A percentile compares a stretch with the other conserved stretches of the same genome.
Conservation (phyloP, 2,797 vertebrate genomes). For the Sebastes iracundus region DNA sequence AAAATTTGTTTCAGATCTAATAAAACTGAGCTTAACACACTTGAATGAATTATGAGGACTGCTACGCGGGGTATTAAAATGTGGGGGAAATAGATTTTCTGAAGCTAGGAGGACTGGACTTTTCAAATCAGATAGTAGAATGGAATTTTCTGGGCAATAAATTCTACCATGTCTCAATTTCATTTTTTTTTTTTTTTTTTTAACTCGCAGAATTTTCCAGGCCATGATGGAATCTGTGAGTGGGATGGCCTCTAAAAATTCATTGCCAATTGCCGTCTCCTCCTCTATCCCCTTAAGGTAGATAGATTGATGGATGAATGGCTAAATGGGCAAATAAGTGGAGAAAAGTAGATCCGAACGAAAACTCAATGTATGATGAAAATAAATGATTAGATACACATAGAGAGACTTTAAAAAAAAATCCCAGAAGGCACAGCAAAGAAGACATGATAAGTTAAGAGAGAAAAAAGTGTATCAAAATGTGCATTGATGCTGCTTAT, state of each 20-base stretch:
- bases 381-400: slow-evolving; percentile 80
- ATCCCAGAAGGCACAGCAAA: slow-evolving; percentile 47
- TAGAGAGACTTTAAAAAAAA: slow-evolving; percentile 59
- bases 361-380: slow-evolving; percentile 76
- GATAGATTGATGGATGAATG: slow-evolving; percentile 82
- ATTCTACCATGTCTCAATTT: slow-evolving; percentile 96
- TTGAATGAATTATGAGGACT: slow-evolving; percentile 99
- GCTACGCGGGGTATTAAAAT: slow-evolving; percentile 99
- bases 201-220: slow-evolving; percentile 88
- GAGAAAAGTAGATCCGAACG: slow-evolving; percentile 72
- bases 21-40: slow-evolving; percentile 99
- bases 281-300: slow-evolving; percentile 79
- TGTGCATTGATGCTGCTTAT: slow-evolving; percentile 64
- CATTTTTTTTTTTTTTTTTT: slow-evolving; percentile 68
- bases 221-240: slow-evolving; percentile 92
- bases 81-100: slow-evolving; percentile 99
- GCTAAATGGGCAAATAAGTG: slow-evolving; percentile 82
- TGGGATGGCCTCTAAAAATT: slow-evolving; percentile 88
- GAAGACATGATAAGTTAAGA: slow-evolving; percentile 18
- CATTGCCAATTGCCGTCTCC: slow-evolving; percentile 81
- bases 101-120: slow-evolving; percentile 99
- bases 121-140: slow-evolving; percentile 99
- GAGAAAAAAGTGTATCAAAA: slow-evolving; percentile 47
- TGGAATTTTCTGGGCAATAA: slow-evolving; percentile 99
- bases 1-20: slow-evolving; percentile 99